Conservation (phyloP, 2,797 vertebrate species). For the Macrochelys suwanniensis region DNA sequence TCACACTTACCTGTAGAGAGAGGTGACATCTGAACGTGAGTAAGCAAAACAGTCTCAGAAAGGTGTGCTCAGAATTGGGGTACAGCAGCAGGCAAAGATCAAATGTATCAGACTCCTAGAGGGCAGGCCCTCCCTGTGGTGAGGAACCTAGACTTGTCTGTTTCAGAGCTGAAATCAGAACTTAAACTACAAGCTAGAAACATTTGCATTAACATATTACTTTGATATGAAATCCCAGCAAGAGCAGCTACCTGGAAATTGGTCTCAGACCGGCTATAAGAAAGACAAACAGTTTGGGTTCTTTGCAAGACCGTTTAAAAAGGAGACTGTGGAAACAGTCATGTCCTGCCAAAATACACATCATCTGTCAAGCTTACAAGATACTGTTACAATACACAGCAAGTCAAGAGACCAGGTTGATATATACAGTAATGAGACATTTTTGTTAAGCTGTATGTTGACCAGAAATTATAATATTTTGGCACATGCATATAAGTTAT, state of each 20-base stretch:
- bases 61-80: not conserved
- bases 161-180: conserved; percentile 46
- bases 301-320: conserved; percentile 69
- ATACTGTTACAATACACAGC: conserved; percentile 49
- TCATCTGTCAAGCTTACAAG: conserved; percentile 57
- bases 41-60: not conserved
- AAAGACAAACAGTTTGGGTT: conserved; percentile 63
- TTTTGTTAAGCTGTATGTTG: conserved; percentile 33
- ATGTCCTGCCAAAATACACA: conserved; percentile 64
- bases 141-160: conserved; percentile 7
- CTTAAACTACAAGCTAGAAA: not conserved
- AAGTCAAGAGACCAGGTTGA: conserved; percentile 18
- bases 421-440: conserved; percentile 50
- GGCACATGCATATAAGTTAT: not conserved
- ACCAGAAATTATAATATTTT: not conserved
- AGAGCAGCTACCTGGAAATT: conserved; percentile 25
- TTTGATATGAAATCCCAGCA: conserved; percentile 39
- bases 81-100: fast-evolving
- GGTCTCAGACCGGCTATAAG: conserved; percentile 29
- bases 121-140: not conserved
- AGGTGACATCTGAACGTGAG: not conserved
- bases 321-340: conserved; percentile 59
- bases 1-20: conserved; percentile 7
- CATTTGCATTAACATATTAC: conserved; percentile 1
- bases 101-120: fast-evolving